Base-by-base conservation (phyloP, 2,888 invertebrate species). In the Eugnorisma glareosa region DNA sequence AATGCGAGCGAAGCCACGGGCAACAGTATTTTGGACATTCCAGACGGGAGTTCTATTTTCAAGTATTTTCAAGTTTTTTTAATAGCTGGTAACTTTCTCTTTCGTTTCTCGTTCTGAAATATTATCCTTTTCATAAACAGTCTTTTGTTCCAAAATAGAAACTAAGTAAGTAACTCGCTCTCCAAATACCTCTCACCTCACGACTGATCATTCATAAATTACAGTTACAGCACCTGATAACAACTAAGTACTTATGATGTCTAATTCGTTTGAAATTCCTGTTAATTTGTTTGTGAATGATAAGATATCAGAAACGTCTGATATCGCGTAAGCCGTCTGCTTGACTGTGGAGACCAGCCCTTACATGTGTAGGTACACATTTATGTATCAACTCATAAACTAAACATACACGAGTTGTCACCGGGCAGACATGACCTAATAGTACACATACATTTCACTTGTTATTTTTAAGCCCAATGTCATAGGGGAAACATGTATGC, bases 171-270 rank as follows among this genome's bases (percentile, higher is more conserved):
- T 18, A 35, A 45, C 45, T 59, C 8, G 1, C 15, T 45, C n/a
- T 78, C 2, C 13, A 78, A 78, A 43, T 76, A 77, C 31, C 8
- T n/a, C n/a, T n/a, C n/a, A n/a, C n/a, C n/a, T n/a, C n/a, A n/a
- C n/a, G n/a, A n/a, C n/a, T n/a, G 73, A 81, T 73, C 78, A 78
- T 78, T 78, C 78, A 78, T 81, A 51, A 78, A 57, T 57, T 37
- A 28, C n/a, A 43, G 31, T 81, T 78, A 2, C 10, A 59, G 15
- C 8, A 48, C n/a, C 40, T 37, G 81, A 73, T 73, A 78, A 67
- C 11, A 73, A 5, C 0, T 1, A 24, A 48, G 28, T 51, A 59
- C 63, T 54, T n/a, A 24, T 61, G 15, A 71, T 51, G n/a, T 75
- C 35, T 77, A 68, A 72, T 72, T 72, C 45, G 10, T 72, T 51